phyloP scores from a whole-genome alignment of 2,113 vertebrate species.

The Drymodes brunneopygia region DNA sequence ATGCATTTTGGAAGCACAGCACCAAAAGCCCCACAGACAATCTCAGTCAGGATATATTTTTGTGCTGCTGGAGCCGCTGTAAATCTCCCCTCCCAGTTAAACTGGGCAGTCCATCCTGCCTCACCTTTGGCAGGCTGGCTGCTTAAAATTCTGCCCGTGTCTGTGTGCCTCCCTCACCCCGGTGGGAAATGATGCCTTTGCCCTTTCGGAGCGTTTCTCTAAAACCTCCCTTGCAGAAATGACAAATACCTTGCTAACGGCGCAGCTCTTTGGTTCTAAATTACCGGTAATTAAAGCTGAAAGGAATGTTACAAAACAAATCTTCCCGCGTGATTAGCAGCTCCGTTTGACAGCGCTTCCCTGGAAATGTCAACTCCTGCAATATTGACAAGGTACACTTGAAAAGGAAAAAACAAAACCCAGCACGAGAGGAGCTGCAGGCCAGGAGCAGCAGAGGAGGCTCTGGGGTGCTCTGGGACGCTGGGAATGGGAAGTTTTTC shows the following conservation, averaged over 20 bases:
- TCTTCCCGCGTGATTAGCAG: not conserved
- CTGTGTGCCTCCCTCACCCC: not conserved
- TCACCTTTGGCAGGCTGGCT: not conserved
- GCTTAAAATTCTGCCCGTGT: not conserved
- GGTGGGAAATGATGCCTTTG: not conserved
- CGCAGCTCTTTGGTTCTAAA: conserved; percentile 23
- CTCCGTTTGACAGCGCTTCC: not conserved
- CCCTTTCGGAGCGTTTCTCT: not conserved
- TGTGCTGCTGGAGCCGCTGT: not conserved
- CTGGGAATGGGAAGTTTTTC: not conserved
- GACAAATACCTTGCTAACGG: not conserved
- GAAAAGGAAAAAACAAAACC: rapidly evolving
- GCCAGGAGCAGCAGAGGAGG: not conserved
- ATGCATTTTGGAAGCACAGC: not conserved
- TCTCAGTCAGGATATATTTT: not conserved
- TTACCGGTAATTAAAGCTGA: conserved; percentile 54
- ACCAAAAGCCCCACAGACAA: not conserved
- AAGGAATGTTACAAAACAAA: conserved; percentile 56
- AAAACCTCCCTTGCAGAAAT: not conserved
- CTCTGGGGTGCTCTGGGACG: not conserved
- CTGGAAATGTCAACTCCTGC: not conserved
- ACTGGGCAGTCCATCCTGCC: not conserved
- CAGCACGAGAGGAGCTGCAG: rapidly evolving
- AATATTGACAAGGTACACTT: not conserved
- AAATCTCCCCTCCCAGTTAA: not conserved